Conservation (phyloP, 2,797 vertebrate species). For the Serranus cabrilla region DNA sequence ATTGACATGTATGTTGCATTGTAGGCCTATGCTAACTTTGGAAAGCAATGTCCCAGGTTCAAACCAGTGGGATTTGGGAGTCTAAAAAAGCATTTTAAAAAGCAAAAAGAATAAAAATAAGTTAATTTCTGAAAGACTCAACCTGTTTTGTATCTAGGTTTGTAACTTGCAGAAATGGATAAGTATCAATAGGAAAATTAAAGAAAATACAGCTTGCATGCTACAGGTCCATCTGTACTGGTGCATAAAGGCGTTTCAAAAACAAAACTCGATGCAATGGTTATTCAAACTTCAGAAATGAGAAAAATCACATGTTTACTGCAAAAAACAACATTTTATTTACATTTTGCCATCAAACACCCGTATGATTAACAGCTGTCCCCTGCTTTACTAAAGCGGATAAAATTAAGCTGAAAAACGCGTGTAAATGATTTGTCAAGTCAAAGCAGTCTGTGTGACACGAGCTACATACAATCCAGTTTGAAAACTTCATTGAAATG, state of each 20-base stretch:
- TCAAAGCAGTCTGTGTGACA: constrained; percentile 45
- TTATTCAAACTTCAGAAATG: constrained; percentile 10
- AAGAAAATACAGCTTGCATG: neutral
- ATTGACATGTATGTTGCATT: no score
- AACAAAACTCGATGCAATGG: neutral
- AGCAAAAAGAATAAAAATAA: no score
- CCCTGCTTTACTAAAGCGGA: constrained; percentile 52
- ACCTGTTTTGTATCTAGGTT: neutral
- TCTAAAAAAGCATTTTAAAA: no score
- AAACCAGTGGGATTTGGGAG: no score
- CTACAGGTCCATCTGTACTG: neutral
- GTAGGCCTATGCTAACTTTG: neutral
- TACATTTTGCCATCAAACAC: constrained; percentile 83
- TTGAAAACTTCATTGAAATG: constrained; percentile 63
- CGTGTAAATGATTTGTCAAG: constrained; percentile 63
- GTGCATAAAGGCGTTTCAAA: neutral
- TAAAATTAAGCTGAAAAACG: constrained; percentile 57
- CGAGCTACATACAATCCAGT: constrained; percentile 46
- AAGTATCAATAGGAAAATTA: neutral
- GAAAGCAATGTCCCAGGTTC: neutral
- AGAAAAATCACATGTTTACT: constrained; percentile 59
- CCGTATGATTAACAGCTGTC: constrained; percentile 66
- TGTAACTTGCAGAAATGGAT: neutral
- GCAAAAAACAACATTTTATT: constrained; percentile 84
- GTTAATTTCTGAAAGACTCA: neutral